phyloP scores from a whole-genome alignment of 2,113 vertebrate species.

The Vulpes vulpes region DNA sequence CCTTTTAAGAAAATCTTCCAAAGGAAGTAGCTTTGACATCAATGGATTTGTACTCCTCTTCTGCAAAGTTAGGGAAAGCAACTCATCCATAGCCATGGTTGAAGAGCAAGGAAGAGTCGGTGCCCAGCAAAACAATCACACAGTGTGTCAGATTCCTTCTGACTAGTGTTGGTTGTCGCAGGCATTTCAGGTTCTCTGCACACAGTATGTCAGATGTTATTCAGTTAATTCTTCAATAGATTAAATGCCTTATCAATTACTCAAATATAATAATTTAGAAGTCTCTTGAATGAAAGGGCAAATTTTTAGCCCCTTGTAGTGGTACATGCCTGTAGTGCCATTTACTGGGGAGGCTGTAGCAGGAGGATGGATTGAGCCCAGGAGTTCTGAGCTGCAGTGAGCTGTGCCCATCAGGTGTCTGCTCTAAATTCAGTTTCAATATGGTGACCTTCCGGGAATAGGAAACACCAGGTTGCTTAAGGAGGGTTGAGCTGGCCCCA shows the following conservation, averaged over 20 bases:
- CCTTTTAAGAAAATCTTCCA: constrained; percentile 54
- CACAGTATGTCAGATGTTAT: constrained; percentile 60
- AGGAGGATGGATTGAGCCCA: neutral
- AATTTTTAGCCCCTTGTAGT: neutral
- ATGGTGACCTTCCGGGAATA: neutral
- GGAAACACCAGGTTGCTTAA: neutral
- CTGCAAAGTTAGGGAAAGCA: constrained; percentile 7
- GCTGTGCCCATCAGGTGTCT: neutral
- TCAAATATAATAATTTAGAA: constrained; percentile 78
- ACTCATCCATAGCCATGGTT: neutral
- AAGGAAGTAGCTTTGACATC: constrained; percentile 22
- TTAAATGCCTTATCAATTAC: constrained; percentile 68
- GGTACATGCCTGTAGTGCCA: neutral
- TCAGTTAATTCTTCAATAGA: constrained; percentile 54
- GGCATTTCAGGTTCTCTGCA: neutral
- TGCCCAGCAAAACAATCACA: neutral
- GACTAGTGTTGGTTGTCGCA: neutral
- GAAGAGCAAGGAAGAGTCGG: neutral
- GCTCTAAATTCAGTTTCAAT: neutral
- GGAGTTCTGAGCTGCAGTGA: neutral
- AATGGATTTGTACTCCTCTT: neutral
- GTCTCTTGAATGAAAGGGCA: constrained; percentile 68
- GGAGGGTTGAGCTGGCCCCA: neutral
- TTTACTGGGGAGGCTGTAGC: neutral
- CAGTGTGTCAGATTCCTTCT: neutral